phyloP scores from a whole-genome alignment of 2,888 invertebrate species.

The Conchocele bisecta region DNA sequence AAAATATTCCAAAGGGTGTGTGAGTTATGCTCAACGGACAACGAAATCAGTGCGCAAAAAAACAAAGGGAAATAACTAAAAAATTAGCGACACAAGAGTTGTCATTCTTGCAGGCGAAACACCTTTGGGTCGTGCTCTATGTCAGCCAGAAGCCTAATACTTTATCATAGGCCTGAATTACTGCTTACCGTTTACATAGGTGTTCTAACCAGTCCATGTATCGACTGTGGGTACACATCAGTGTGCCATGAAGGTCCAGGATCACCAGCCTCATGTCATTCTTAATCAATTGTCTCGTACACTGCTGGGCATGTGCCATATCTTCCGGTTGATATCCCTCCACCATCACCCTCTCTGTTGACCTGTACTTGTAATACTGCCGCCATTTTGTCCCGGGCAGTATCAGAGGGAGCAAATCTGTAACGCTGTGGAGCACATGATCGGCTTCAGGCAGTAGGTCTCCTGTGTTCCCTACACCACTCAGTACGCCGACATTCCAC shows the following conservation, averaged over 20 bases:
- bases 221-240: conserved; percentile 83
- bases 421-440: conserved; percentile 77
- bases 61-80: too few species aligned
- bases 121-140: too few species aligned
- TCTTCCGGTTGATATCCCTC: conserved; percentile 62
- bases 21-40: too few species aligned
- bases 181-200: conserved; percentile 78
- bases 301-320: background rate
- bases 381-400: conserved; percentile 73
- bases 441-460: conserved; percentile 75
- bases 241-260: conserved; percentile 84
- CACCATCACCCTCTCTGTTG: conserved; percentile 66
- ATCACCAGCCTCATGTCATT: conserved; percentile 77
- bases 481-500: conserved; percentile 83
- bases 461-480: conserved; percentile 77
- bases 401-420: conserved; percentile 77
- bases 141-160: too few species aligned
- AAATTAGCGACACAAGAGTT: too few species aligned
- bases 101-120: too few species aligned
- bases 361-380: conserved; percentile 66
- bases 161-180: background rate
- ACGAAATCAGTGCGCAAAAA: too few species aligned
- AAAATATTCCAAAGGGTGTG: too few species aligned
- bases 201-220: conserved; percentile 82
- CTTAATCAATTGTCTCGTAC: background rate